phyloP scores from a whole-genome alignment of 2,113 vertebrate genomes.

The Triplophysa siluroides region DNA sequence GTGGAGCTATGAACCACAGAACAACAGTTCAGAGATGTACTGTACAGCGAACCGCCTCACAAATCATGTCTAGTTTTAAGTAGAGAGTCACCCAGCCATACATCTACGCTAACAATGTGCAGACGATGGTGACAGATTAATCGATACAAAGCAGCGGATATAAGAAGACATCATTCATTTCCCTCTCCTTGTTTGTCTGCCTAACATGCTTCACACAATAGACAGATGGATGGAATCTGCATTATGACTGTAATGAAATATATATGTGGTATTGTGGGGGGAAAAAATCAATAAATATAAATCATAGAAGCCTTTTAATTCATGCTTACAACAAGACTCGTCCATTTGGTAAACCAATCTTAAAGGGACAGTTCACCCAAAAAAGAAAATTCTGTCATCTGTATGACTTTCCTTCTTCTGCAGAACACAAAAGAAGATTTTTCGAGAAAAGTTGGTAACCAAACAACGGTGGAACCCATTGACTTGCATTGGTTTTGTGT shows the following conservation, averaged over 20 bases:
- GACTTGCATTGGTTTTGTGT: no score
- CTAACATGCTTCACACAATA: constrained; percentile 3
- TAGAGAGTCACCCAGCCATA: constrained; percentile 18
- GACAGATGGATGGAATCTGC: constrained; percentile 12
- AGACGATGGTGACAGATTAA: constrained; percentile 16
- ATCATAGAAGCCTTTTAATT: background rate
- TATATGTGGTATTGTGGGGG: background rate
- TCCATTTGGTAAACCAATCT: no score
- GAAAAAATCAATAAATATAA: background rate
- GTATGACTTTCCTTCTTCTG: no score
- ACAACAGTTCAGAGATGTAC: constrained; percentile 29
- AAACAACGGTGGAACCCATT: no score
- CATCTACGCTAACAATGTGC: constrained; percentile 22
- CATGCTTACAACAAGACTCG: background rate
- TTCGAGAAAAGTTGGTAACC: no score
- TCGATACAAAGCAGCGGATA: constrained; percentile 30
- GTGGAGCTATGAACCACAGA: constrained; percentile 35
- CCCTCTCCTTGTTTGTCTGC: background rate
- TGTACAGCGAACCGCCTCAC: constrained; percentile 14
- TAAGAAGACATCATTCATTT: constrained; percentile 22
- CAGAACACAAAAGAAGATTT: no score
- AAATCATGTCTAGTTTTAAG: constrained; percentile 36
- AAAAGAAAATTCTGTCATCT: no score
- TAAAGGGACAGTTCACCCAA: no score
- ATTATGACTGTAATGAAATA: background rate